These are phyloP conservation scores for Chionodraco myersi DNA, from an alignment of 2,113 vertebrate genomes.

Conservation along the genomic window DNA sequence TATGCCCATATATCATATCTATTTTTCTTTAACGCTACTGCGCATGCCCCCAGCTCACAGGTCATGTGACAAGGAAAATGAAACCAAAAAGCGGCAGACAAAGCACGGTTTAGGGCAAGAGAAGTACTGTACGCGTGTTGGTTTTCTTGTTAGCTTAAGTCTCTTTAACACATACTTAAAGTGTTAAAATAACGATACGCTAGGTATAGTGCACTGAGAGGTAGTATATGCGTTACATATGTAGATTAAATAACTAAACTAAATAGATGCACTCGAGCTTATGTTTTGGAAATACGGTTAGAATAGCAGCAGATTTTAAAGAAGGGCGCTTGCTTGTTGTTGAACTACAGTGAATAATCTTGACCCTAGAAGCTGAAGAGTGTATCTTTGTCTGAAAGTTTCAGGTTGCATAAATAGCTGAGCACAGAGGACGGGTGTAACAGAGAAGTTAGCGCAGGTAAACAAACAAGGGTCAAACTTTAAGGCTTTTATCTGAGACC, in stretches of 20 bases:
- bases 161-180: not conserved
- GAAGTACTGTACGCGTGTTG: rapidly evolving
- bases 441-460: rapidly evolving
- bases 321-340: no score
- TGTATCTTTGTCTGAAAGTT: conserved; percentile 51
- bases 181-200: not conserved
- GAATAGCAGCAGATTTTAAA: not conserved
- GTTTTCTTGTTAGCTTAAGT: conserved; percentile 6
- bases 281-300: not conserved
- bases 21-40: not conserved
- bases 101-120: conserved; percentile 4
- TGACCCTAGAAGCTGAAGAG: not conserved
- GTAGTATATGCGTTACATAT: no score
- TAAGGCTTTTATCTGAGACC: not conserved
- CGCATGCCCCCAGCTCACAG: not conserved
- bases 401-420: not conserved
- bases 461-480: not conserved
- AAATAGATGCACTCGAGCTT: rapidly evolving
- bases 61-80: conserved; percentile 56
- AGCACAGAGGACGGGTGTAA: no score
- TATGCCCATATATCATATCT: no score
- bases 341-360: not conserved
- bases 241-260: no score
- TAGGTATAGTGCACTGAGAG: no score
- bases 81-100: conserved; percentile 42